Evolutionary conservation across 2,888 invertebrate species (phyloP).

Genomic region (Exocentrus adspersus): DNA sequence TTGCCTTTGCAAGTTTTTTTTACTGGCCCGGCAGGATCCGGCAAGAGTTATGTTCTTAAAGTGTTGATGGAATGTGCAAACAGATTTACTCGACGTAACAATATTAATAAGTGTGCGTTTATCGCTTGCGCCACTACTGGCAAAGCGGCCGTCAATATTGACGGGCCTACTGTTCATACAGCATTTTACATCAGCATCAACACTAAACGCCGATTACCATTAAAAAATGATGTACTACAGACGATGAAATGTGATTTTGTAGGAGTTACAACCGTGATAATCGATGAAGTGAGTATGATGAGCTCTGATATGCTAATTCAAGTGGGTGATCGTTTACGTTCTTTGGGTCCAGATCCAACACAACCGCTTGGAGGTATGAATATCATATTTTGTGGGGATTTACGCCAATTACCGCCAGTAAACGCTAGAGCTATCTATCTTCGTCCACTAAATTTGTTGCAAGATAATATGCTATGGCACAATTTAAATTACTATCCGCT

Average conservation of each 20-base stretch:
- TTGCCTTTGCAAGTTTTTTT: neutral
- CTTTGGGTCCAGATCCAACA: no score
- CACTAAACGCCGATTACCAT: no score
- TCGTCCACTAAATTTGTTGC: conserved; percentile 22
- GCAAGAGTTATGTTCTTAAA: neutral
- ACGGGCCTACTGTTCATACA: neutral
- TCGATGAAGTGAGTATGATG: neutral
- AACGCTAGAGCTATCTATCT: conserved; percentile 47
- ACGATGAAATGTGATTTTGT: no score
- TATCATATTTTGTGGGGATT: conserved; percentile 57
- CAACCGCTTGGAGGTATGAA: conserved; percentile 57
- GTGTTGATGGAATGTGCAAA: neutral
- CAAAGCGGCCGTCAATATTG: neutral
- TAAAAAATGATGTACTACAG: no score
- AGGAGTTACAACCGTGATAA: no score
- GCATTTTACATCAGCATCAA: no score
- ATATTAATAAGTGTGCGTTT: neutral
- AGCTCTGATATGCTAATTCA: no score
- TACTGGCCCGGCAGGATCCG: neutral
- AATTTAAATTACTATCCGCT: conserved; percentile 52
- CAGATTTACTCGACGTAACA: neutral
- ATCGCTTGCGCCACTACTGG: neutral
- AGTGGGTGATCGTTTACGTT: no score
- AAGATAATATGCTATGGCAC: conserved; percentile 48
- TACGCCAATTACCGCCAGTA: conserved; percentile 57